These are phyloP conservation scores for Trichosurus vulpecula DNA, from an alignment of 2,797 vertebrate genomes.

Conservation along the genomic window DNA sequence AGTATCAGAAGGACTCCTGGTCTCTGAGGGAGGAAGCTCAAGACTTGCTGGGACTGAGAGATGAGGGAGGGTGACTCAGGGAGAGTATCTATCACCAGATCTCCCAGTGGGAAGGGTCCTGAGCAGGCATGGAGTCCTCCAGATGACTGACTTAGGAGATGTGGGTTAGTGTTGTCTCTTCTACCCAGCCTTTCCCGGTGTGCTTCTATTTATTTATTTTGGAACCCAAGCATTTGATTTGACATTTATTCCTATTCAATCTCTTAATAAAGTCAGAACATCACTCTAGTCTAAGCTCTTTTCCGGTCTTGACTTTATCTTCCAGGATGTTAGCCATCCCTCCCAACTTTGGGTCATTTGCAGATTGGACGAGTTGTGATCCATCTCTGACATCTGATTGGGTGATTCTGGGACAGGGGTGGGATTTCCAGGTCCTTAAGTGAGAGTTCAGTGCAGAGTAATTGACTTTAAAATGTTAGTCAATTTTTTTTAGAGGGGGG, in stretches of 20 bases:
- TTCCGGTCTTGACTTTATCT: background rate
- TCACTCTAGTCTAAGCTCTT: background rate
- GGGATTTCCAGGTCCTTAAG: constrained; percentile 63
- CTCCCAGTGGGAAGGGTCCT: background rate
- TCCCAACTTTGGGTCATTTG: background rate
- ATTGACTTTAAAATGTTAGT: background rate
- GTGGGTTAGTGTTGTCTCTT: background rate
- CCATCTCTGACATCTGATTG: constrained; percentile 21
- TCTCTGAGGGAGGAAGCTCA: background rate
- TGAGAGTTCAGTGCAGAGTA: background rate
- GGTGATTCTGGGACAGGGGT: background rate
- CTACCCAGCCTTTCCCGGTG: background rate
- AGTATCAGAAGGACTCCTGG: no score
- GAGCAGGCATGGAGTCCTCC: background rate
- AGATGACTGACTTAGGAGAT: background rate
- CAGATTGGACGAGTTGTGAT: constrained; percentile 38
- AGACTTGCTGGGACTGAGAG: background rate
- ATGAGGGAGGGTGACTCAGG: background rate
- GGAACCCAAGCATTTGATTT: background rate
- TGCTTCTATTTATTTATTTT: background rate
- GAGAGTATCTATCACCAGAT: background rate
- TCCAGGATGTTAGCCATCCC: background rate
- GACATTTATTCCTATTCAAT: background rate
- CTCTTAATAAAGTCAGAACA: background rate
- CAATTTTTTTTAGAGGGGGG: background rate